Base-by-base conservation (phyloP, 2,113 vertebrate genomes). In the Oplegnathus fasciatus region DNA sequence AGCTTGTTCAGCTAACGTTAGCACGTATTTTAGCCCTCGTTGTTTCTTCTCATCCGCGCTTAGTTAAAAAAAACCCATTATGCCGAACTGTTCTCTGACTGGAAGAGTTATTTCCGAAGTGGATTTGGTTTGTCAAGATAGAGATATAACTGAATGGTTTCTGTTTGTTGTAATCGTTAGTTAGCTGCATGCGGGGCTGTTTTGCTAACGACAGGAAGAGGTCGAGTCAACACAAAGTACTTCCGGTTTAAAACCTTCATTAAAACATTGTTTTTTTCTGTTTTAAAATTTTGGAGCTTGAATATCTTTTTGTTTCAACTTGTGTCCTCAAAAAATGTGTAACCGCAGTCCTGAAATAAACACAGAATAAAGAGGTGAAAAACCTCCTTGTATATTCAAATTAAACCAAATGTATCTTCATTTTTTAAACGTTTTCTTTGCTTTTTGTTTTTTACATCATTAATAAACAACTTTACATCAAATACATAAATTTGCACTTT, bases 21-120 rank as follows among this genome's bases (percentile, higher is more conserved):
- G 65, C 66, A 44, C 14, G 17, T 32, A 20, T 52, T 52, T 61
- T 24, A 66, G 9, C 1, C 3, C 0, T 2, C 2, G 10, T 55
- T 34, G 9, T 72, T 18, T 46, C 15, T 32, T 70, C 9, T 52
- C 17, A 15, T 54, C 13, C 15, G 22, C 9, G 2, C 66, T 55
- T 30, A 44, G 6, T 11, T 26, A 5, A 46, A 80, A 54, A 10
- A 48, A 22, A 26, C 1, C 3, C 6, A 13, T 7, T 3, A 22
- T 0, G 8, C 3, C n/a, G 30, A 7, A 37, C 7, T 24, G 1
- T 24, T 26, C n/a, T 46, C 22, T 13, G 24, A 26, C 9, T 24
- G 10, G 0, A 32, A 0, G 0, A 22, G 6, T 1, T 44, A 6
- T 13, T 48, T 37, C 10, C 0, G 0, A 50, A 0, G 10, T 17